Evolutionary conservation across 2,113 vertebrate genomes (phyloP), one percentile per base, ranked within the genome.

Genomic region (Garra rufa): DNA sequence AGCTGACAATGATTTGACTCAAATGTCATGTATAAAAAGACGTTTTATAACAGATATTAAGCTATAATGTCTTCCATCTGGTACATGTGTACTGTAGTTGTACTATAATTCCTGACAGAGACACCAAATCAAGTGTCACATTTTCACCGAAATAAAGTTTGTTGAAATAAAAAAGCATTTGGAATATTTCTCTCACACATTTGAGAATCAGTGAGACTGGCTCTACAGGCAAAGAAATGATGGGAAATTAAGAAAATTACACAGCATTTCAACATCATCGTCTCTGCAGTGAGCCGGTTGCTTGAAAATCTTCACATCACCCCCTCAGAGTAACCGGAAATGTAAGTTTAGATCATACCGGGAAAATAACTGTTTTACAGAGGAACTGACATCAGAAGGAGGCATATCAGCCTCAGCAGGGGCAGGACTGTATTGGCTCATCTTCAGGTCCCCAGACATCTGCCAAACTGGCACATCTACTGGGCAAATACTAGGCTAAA

Each of bases 141-240:
- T 81, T 88, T 46, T 85, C 17, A 30, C 59, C 85, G 81, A 69
- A 85, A 89, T 87, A 88, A 79, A 77, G 77, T 77, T 75, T 71
- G 74, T n/a, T 85, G 67, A 87, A 28, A 77, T 84, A 30, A 82
- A 79, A 55, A 46, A 10, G 30, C n/a, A 59, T 30, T 57, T 44
- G 43, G 11, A 15, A 76, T 17, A 44, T 28, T 77, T 75, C 46
- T 85, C 3, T 6, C 85, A 82, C 38, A 34, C 14, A 71, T 17
- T 30, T 65, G 14, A 30, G 30, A 1, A 67, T 57, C 55, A 69
- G 28, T 28, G 73, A 57, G 50, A 77, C 34, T 15, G 52, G 21
- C 21, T 59, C 55, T 63, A 19, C 3, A 9, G 38, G 7, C n/a
- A 8, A 2, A n/a, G n/a, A 78, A 59, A 61, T 63, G 8, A 28